Evolutionary conservation across 2,888 invertebrate genomes (phyloP).

Genomic region (Clepsis dumicolana): DNA sequence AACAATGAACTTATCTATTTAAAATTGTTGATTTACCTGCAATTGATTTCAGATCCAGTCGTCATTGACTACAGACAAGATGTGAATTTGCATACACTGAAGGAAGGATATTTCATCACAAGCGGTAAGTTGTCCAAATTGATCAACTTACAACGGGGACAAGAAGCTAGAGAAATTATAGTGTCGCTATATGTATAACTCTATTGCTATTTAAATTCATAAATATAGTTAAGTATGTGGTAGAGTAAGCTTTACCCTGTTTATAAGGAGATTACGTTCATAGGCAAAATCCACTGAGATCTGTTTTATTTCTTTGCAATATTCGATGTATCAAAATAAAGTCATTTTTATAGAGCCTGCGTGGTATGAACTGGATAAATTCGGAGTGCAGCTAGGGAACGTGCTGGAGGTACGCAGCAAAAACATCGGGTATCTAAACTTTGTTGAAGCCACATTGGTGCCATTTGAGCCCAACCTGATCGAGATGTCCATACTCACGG

Average conservation of each 20-base stretch:
- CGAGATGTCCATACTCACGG: conserved; percentile 90
- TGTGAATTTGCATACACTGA: conserved; percentile 86
- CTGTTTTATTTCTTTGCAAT: too few species aligned
- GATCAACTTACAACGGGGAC: not conserved
- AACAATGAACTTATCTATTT: not conserved
- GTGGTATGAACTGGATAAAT: conserved; percentile 93
- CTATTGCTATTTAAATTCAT: too few species aligned
- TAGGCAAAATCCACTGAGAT: too few species aligned
- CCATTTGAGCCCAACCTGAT: conserved; percentile 96
- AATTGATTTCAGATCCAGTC: conserved; percentile 89
- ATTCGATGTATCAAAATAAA: too few species aligned
- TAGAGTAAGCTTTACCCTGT: too few species aligned
- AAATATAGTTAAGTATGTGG: too few species aligned
- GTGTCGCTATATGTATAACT: too few species aligned
- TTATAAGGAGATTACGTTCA: too few species aligned
- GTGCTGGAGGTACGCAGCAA: conserved; percentile 90
- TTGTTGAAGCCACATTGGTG: conserved; percentile 93
- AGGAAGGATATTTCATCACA: conserved; percentile 92
- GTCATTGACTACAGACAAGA: conserved; percentile 88
- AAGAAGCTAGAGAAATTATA: too few species aligned
- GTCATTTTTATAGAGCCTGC: conserved; percentile 90
- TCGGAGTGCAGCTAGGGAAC: conserved; percentile 95
- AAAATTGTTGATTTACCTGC: not conserved
- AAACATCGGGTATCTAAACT: conserved; percentile 87
- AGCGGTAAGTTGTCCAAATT: conserved; percentile 84